A percentile compares a stretch with the other conserved stretches of the same genome.
These are phyloP conservation scores for Argynnis bischoffii DNA, from an alignment of 2,888 invertebrate species.

Conservation along the genomic window DNA sequence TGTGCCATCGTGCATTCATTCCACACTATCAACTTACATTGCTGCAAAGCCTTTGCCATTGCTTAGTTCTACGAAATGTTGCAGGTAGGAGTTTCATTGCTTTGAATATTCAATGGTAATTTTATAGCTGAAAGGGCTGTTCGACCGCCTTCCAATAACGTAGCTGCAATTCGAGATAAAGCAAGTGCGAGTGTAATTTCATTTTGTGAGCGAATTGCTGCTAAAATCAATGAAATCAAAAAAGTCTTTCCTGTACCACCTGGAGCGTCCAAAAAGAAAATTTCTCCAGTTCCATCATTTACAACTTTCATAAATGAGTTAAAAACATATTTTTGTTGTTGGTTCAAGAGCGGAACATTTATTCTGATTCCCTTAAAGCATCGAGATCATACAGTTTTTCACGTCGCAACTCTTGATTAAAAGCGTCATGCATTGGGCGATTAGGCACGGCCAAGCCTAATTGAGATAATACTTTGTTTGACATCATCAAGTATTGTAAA, in stretches of 20 bases:
- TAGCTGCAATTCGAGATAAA: conserved; percentile 40
- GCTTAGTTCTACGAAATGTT: conserved; percentile 30
- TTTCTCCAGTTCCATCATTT: conserved; percentile 38
- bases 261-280: conserved; percentile 39
- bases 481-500: too few relatives aligned
- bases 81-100: conserved; percentile 37
- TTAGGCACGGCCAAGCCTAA: conserved; percentile 48
- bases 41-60: conserved; percentile 38
- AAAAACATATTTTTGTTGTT: conserved; percentile 42
- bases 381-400: conserved; percentile 42
- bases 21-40: conserved; percentile 37
- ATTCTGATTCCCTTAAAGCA: conserved; percentile 40
- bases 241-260: conserved; percentile 41
- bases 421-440: conserved; percentile 46
- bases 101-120: conserved; percentile 42
- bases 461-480: conserved; percentile 43
- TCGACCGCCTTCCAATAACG: conserved; percentile 39
- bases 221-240: conserved; percentile 37
- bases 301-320: conserved; percentile 41
- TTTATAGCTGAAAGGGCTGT: conserved; percentile 41
- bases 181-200: conserved; percentile 37
- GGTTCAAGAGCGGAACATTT: conserved; percentile 43
- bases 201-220: conserved; percentile 37
- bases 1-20: conserved; percentile 43
- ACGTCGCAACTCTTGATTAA: conserved; percentile 40